These are phyloP conservation scores for Rhynchophorus ferrugineus DNA, from an alignment of 1,140 invertebrate species.

Conservation along the genomic window DNA sequence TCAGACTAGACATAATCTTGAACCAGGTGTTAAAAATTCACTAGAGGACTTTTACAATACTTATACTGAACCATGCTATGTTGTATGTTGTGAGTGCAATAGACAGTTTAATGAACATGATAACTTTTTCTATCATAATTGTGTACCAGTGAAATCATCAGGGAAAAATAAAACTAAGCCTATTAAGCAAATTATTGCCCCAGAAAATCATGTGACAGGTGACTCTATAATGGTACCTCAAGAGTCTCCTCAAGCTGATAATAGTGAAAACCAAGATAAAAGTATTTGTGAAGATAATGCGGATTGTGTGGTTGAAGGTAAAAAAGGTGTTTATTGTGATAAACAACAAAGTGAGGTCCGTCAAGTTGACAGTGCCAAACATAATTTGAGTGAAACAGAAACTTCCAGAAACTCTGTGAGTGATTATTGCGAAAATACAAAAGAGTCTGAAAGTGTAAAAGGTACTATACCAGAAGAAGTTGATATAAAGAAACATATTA, in stretches of 20 bases:
- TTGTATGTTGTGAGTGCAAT: slow-evolving; percentile 72
- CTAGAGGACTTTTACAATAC: slow-evolving; percentile 56
- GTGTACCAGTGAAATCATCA: slow-evolving; percentile 33
- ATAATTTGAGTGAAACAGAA: slow-evolving; percentile 2
- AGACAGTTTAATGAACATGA: slow-evolving; percentile 63
- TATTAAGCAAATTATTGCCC: slow-evolving; percentile 27
- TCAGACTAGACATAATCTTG: slow-evolving; percentile 63
- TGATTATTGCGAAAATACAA: background rate
- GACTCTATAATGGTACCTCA: slow-evolving; percentile 17
- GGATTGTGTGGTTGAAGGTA: too few relatives aligned
- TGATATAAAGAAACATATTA: background rate
- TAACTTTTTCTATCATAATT: slow-evolving; percentile 64
- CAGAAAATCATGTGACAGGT: slow-evolving; percentile 33
- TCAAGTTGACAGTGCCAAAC: slow-evolving; percentile 9
- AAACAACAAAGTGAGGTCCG: background rate
- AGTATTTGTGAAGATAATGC: background rate
- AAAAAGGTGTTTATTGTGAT: background rate
- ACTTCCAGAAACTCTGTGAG: slow-evolving; percentile 10
- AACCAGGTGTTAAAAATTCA: slow-evolving; percentile 54
- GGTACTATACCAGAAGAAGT: background rate
- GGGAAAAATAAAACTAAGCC: slow-evolving; percentile 21
- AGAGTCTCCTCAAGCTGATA: slow-evolving; percentile 8
- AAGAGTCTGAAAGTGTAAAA: background rate
- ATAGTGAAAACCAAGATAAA: background rate
- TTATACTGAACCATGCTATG: slow-evolving; percentile 59